These are phyloP conservation scores for Microtus agrestis DNA, from an alignment of 2,797 vertebrate species.

Conservation along the genomic window DNA sequence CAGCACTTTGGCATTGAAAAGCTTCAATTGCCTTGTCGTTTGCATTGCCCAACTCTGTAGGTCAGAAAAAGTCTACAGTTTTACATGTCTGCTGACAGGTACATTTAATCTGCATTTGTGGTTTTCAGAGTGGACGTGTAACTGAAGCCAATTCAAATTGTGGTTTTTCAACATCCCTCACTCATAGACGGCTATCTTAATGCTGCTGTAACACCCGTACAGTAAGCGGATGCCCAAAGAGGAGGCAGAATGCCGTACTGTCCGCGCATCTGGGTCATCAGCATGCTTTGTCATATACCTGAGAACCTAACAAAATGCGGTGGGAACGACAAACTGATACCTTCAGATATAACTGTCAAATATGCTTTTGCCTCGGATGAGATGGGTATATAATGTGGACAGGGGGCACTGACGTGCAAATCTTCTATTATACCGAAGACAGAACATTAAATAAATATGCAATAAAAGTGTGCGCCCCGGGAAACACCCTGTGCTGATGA, in stretches of 20 bases:
- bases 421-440: background rate
- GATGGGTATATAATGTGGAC: background rate
- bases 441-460: background rate
- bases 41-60: background rate
- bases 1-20: background rate
- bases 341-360: background rate
- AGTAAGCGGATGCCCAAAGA: background rate
- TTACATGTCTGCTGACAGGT: background rate
- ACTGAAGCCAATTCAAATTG: background rate
- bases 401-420: too few species aligned
- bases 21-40: background rate
- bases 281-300: background rate
- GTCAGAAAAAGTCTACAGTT: background rate
- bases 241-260: background rate
- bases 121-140: background rate
- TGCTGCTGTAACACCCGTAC: background rate
- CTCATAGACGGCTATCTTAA: background rate
- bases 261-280: background rate
- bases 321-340: background rate
- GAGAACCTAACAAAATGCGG: background rate
- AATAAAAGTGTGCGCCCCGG: too few species aligned
- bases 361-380: background rate
- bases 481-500: background rate
- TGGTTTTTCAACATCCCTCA: background rate
- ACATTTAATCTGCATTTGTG: constrained; percentile 23